These are phyloP conservation scores for Andricus grossulariae DNA, from an alignment of 1,140 invertebrate genomes.

Conservation along the genomic window DNA sequence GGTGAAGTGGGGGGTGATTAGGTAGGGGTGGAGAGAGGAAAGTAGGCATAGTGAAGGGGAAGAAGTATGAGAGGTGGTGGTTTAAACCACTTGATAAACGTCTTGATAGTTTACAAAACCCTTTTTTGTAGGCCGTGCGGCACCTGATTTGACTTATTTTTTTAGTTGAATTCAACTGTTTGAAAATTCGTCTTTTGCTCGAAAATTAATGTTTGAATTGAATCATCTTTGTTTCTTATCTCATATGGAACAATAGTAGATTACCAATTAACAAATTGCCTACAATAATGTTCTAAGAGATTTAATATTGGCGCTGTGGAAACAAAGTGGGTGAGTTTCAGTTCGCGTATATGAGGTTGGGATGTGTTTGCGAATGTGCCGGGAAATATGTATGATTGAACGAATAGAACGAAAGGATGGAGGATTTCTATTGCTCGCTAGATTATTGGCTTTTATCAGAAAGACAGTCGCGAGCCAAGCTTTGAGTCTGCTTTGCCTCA, in stretches of 20 bases:
- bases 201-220: no score
- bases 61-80: no score
- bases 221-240: not conserved
- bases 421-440: conserved; percentile 54
- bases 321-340: conserved; percentile 3
- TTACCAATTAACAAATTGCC: conserved; percentile 3
- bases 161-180: no score
- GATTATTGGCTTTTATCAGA: conserved; percentile 68
- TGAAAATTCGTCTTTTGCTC: no score
- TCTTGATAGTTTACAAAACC: no score
- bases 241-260: not conserved
- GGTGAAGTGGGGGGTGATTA: no score
- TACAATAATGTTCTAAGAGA: not conserved
- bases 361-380: conserved; percentile 27
- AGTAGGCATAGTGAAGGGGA: no score
- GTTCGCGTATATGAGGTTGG: conserved; percentile 1
- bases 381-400: not conserved
- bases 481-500: conserved; percentile 48
- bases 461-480: conserved; percentile 56
- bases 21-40: no score
- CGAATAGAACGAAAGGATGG: not conserved
- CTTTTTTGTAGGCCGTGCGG: no score
- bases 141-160: no score
- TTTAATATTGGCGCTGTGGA: conserved; percentile 3
- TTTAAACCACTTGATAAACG: no score